phyloP scores from a whole-genome alignment of 2,797 vertebrate species.

The Prionace glauca region DNA sequence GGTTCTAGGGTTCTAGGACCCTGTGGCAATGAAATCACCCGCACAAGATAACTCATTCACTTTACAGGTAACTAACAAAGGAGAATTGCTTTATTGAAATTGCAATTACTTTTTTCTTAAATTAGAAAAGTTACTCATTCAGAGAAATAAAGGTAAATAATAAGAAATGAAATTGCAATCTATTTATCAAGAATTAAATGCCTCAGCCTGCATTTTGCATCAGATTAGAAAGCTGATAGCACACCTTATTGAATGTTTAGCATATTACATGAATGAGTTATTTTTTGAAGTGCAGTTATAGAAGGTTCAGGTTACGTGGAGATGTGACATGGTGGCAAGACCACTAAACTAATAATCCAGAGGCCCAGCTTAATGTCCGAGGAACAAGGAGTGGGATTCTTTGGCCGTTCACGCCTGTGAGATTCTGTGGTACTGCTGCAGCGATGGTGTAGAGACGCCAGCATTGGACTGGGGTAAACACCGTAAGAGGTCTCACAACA shows the following conservation, averaged over 20 bases:
- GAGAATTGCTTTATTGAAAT: not conserved
- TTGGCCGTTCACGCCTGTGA: no score
- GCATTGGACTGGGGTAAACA: no score
- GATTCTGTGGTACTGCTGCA: no score
- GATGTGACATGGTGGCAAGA: no score
- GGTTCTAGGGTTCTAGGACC: no score
- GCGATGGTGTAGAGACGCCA: no score
- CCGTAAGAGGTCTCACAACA: no score
- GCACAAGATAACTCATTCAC: not conserved
- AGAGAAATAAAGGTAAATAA: not conserved
- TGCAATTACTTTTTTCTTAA: not conserved
- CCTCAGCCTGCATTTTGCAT: no score
- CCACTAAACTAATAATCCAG: no score
- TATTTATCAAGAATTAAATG: not conserved
- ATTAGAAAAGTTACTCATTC: not conserved
- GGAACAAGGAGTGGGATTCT: no score
- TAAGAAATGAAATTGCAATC: not conserved
- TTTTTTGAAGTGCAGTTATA: not conserved
- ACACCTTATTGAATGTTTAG: not conserved
- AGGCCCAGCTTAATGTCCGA: no score
- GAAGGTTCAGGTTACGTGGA: no score
- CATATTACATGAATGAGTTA: not conserved
- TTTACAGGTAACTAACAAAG: not conserved
- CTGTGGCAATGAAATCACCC: not conserved
- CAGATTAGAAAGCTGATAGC: not conserved